These are phyloP conservation scores for Blomia tropicalis DNA, from an alignment of 2,888 invertebrate genomes.

Conservation along the genomic window DNA sequence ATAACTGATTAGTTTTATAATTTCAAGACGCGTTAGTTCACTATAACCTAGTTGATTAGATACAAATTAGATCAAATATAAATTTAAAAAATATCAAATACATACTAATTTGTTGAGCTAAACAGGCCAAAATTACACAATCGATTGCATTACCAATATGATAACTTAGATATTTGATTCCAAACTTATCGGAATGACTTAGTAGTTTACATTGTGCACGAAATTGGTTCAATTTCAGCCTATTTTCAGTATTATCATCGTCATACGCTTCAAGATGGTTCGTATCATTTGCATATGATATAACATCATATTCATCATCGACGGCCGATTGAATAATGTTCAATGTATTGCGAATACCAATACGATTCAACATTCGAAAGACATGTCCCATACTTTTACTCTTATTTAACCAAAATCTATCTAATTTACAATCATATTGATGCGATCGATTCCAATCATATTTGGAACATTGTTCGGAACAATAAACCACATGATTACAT, in stretches of 20 bases:
- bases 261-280: neutral
- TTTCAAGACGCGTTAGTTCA: too few species aligned
- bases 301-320: too few species aligned
- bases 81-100: neutral
- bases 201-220: neutral
- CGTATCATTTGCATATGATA: neutral
- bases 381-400: neutral
- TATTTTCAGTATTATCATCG: neutral
- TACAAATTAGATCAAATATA: neutral
- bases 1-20: neutral
- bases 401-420: neutral
- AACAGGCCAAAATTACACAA: neutral
- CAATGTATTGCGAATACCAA: neutral
- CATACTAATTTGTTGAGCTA: neutral
- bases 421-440: neutral
- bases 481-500: neutral
- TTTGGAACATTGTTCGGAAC: neutral
- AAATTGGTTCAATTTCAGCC: neutral
- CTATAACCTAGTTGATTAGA: neutral
- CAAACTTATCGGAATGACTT: neutral
- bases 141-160: neutral
- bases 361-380: neutral
- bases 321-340: neutral
- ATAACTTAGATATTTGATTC: neutral
- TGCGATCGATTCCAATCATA: neutral